Base-by-base conservation (phyloP, 2,888 invertebrate genomes). In the Argyresthia albistria region DNA sequence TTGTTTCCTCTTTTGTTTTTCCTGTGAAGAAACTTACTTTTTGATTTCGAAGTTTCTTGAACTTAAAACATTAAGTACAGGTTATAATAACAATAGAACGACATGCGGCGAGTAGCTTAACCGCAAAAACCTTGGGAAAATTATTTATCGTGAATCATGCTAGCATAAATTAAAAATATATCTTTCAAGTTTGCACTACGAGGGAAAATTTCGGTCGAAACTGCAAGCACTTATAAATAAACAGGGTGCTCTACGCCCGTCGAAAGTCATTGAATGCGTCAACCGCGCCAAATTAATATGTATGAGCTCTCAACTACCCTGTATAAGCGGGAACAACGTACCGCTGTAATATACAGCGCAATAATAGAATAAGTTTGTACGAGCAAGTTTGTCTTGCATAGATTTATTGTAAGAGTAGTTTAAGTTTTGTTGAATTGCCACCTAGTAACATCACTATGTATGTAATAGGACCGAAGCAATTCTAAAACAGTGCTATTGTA, bases 201-300 rank as follows among this genome's bases (percentile, higher is more conserved):
- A 3, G 3, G 8, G 10, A n/a, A 39, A 39, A 39, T 39, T 55
- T 56, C 57, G 54, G 54, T 46, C 50, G 55, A 53, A 43, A 54
- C 56, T 57, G 56, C 55, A 58, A 35, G 10, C 39, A 11, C 43
- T 9, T 45, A 58, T 62, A 65, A 63, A 67, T 66, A 70, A 69
- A 70, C 63, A 66, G 64, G 59, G 59, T 61, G 60, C 54, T 62
- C 57, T 64, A 65, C 55, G 55, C 62, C 64, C 65, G 62, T 56
- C 51, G 66, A 68, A 66, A 70, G 69, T 71, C 71, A 67, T 70
- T 68, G 63, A 59, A 60, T 59, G 64, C 69, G 70, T 72, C 70
- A 66, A 65, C 61, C 62, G 59, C 59, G 58, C 60, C 62, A 60
- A 65, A 75, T 76, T 72, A 77, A 76, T 76, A 76, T 77, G 75